Conservation (phyloP, 2,888 invertebrate genomes). For the Agrilus mali region DNA sequence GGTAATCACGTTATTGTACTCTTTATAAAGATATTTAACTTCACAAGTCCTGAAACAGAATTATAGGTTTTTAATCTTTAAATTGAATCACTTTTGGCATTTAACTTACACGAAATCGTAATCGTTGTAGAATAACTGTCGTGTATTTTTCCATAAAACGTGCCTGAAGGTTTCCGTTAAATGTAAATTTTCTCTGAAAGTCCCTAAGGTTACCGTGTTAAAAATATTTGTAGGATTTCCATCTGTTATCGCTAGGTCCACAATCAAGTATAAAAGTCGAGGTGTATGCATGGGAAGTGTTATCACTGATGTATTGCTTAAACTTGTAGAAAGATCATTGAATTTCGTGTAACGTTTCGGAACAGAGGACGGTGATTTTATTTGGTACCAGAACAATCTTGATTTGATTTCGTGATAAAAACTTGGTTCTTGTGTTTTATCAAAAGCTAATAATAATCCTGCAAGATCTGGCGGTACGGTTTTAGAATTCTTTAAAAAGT, state of each 20-base stretch:
- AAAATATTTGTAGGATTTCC: slow-evolving; percentile 20
- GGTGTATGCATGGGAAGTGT: too few species aligned
- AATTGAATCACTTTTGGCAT: background rate
- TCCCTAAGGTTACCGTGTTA: slow-evolving; percentile 36
- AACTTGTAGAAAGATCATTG: background rate
- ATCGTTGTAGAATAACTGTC: slow-evolving; percentile 35
- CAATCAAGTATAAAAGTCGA: too few species aligned
- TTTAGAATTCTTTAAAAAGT: slow-evolving; percentile 6
- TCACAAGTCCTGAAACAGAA: slow-evolving; percentile 6
- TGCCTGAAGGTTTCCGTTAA: slow-evolving; percentile 40
- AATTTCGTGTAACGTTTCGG: slow-evolving; percentile 15
- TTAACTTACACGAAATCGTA: slow-evolving; percentile 27
- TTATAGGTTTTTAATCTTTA: background rate
- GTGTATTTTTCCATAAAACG: slow-evolving; percentile 49
- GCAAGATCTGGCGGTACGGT: slow-evolving; percentile 21
- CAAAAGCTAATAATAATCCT: slow-evolving; percentile 19
- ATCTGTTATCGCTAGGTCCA: too few species aligned
- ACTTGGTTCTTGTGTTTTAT: slow-evolving; percentile 16
- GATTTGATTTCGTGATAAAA: slow-evolving; percentile 23
- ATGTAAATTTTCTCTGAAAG: slow-evolving; percentile 35
- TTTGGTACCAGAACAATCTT: slow-evolving; percentile 18
- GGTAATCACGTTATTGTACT: slow-evolving; percentile 1
- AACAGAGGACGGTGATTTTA: slow-evolving; percentile 18
- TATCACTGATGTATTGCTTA: too few species aligned
- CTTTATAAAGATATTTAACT: slow-evolving; percentile 1